A percentile compares a stretch with the other conserved stretches of the same genome.
Evolutionary conservation across 2,888 invertebrate genomes (phyloP).

Genomic region (Lacanobia oleracea): DNA sequence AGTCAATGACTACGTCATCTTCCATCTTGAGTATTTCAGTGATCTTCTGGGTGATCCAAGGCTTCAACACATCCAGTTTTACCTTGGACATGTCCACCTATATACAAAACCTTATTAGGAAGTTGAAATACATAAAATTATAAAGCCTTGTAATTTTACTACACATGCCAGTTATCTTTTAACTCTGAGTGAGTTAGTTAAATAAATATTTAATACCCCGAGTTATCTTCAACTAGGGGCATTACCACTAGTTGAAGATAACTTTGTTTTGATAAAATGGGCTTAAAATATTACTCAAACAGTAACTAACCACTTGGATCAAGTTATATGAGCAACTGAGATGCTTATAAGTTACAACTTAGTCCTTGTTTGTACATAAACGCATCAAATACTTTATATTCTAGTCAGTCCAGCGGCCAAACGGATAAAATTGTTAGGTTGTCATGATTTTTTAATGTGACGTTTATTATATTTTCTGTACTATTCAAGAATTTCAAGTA

Average conservation of each 20-base stretch:
- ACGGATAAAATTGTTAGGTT: background rate
- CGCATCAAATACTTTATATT: background rate
- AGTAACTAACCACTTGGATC: background rate
- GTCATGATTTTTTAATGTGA: no score
- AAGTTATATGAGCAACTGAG: background rate
- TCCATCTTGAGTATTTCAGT: constrained; percentile 99
- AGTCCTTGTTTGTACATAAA: background rate
- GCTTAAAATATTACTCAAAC: background rate
- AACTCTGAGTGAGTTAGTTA: no score
- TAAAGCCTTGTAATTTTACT: no score
- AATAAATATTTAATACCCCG: no score
- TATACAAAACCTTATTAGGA: constrained; percentile 15
- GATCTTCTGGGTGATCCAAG: constrained; percentile 99
- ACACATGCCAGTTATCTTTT: background rate
- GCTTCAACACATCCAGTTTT: constrained; percentile 99
- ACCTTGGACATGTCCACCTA: constrained; percentile 99
- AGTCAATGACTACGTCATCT: constrained; percentile 99
- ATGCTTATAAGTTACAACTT: background rate
- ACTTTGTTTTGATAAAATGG: no score
- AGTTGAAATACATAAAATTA: background rate
- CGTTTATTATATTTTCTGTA: background rate
- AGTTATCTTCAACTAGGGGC: no score
- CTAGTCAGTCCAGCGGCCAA: background rate
- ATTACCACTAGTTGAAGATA: no score
- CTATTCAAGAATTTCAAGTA: background rate